Evolutionary conservation across 2,888 invertebrate species (phyloP).

Genomic region (Pycnomerus fuliginosus): DNA sequence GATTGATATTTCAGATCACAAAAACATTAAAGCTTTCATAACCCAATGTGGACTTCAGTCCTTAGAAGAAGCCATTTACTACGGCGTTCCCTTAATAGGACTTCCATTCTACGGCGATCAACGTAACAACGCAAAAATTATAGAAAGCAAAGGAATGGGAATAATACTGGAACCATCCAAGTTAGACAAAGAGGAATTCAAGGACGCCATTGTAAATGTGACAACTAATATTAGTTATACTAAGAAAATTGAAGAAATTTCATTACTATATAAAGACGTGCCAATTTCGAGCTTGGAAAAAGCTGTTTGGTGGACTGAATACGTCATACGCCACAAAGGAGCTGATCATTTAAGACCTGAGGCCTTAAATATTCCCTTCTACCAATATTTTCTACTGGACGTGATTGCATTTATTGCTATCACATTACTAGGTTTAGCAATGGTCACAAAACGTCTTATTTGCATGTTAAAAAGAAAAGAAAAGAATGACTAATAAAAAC

Average conservation of each 20-base stretch:
- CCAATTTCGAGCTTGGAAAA: constrained; percentile 37
- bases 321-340: constrained; percentile 37
- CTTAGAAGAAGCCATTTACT: constrained; percentile 50
- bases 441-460: constrained; percentile 2
- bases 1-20: constrained; percentile 38
- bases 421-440: not conserved
- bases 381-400: constrained; percentile 36
- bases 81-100: constrained; percentile 50
- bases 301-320: constrained; percentile 43
- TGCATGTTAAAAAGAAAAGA: constrained; percentile 15
- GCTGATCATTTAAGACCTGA: constrained; percentile 31
- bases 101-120: constrained; percentile 53
- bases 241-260: not conserved
- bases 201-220: constrained; percentile 36
- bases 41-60: constrained; percentile 54
- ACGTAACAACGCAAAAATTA: constrained; percentile 42
- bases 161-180: constrained; percentile 41
- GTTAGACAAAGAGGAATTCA: constrained; percentile 31
- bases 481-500: constrained; percentile 10
- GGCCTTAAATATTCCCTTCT: constrained; percentile 28
- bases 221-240: constrained; percentile 35
- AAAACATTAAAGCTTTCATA: constrained; percentile 52
- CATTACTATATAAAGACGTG: constrained; percentile 29
- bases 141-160: constrained; percentile 41
- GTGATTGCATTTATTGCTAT: constrained; percentile 26